Conservation (phyloP, 2,888 invertebrate species). For the Muscina levida region DNA sequence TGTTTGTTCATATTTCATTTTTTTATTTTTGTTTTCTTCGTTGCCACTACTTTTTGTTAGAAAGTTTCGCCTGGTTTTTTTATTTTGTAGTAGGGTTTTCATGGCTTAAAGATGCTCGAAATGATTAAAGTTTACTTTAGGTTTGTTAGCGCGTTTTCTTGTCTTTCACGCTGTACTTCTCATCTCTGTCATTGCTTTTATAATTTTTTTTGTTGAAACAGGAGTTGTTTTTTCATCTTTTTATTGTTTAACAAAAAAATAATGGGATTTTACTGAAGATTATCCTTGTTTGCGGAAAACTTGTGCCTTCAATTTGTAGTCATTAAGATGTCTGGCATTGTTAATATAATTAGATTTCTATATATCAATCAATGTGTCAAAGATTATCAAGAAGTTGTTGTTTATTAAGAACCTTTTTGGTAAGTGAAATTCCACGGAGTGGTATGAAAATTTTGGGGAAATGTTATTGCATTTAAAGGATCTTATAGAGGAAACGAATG, state of each 20-base stretch:
- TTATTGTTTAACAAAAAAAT: neutral
- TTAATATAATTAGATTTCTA: conserved; percentile 25
- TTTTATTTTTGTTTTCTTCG: neutral
- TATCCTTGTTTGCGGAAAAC: neutral
- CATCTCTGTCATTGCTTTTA: neutral
- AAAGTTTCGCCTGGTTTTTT: conserved; percentile 2
- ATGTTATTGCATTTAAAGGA: too few species aligned
- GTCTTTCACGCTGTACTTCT: neutral
- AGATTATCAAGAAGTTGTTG: conserved; percentile 18
- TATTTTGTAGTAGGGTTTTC: neutral
- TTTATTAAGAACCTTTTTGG: neutral
- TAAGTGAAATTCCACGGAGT: neutral
- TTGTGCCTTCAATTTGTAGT: neutral
- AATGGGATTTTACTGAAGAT: neutral
- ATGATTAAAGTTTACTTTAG: conserved; percentile 65
- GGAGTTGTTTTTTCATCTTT: neutral
- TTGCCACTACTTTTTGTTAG: neutral
- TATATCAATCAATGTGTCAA: conserved; percentile 25
- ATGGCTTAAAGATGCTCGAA: conserved; percentile 13
- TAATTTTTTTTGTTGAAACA: neutral
- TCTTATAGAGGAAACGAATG: too few species aligned
- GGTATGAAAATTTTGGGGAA: too few species aligned
- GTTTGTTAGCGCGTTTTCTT: conserved; percentile 47
- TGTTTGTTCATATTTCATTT: conserved; percentile 56
- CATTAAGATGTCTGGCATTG: conserved; percentile 2